Conservation (phyloP, 2,888 invertebrate species). For the Parnassius mnemosyne region DNA sequence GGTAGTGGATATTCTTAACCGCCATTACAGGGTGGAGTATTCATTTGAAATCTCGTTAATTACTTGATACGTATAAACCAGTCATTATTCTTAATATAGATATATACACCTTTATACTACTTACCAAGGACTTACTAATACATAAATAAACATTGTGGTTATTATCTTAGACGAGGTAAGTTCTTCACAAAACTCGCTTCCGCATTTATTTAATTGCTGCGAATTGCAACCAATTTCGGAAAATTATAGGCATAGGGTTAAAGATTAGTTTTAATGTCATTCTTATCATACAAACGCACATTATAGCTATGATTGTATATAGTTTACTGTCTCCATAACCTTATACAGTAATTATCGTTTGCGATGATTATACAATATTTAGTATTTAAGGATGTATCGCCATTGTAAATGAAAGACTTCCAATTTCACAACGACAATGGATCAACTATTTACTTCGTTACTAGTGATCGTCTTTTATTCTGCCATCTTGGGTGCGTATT, state of each 20-base stretch:
- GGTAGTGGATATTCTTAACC: background rate
- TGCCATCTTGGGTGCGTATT: conserved; percentile 3
- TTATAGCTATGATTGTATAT: too few species aligned
- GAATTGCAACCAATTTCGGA: background rate
- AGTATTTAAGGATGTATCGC: conserved; percentile 13
- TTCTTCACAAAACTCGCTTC: too few species aligned
- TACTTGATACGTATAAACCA: too few species aligned
- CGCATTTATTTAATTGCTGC: too few species aligned
- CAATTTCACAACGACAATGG: conserved; percentile 1
- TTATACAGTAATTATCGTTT: background rate
- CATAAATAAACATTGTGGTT: too few species aligned
- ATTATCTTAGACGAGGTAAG: too few species aligned
- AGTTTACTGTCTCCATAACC: too few species aligned
- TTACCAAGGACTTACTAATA: too few species aligned
- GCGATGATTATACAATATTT: background rate
- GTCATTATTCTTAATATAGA: too few species aligned
- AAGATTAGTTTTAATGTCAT: conserved; percentile 5
- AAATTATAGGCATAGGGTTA: conserved; percentile 15
- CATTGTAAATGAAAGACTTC: background rate
- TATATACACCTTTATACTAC: too few species aligned
- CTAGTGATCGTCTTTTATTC: background rate
- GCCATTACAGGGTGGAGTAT: background rate
- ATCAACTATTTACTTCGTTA: background rate
- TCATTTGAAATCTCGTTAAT: too few species aligned
- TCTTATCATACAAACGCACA: conserved; percentile 18